Base-by-base conservation (phyloP, 2,888 invertebrate genomes). In the Philereme vetulata region DNA sequence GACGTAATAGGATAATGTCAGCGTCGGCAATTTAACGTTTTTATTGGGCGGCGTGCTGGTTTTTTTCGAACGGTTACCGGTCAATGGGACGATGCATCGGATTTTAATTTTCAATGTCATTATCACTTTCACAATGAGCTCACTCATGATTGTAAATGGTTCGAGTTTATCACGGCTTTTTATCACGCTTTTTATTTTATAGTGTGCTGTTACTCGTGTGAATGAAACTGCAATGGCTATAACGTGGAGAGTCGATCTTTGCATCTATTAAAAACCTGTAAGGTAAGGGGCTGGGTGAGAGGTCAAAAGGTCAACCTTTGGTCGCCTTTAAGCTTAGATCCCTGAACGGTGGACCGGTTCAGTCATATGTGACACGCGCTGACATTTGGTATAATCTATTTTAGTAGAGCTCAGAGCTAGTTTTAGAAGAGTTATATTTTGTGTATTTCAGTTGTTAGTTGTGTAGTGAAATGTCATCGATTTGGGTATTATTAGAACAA, bases 1-100 rank as follows among this genome's bases (percentile, higher is more conserved):
- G 91, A 91, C 90, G 91, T 91, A 90, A 90, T 92, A 88, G 90
- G 88, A 90, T 91, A 90, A 91, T 90, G 90, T 89, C 89, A 88
- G 85, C 83, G 85, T 79, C 80, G 85, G 85, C 82, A 84, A 89
- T 91, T 91, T 90, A 84, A 88, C 90, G 87, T 92, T 90, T 91
- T 91, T 91, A 91, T 91, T 90, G 88, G 87, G 78, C 52, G 75
- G 80, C 80, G 81, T 83, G 87, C 74, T 85, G 60, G n/a, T 84
- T 90, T 90, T 87, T 89, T 88, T 83, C 85, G 84, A 79, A 80
- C 79, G 80, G 72, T 72, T 77, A 79, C 82, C 85, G 85, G 90
- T 90, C 90, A 91, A 84, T 90, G 90, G 90, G 78, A 81, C 86
- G 86, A 78, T 77, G 89, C 88, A 90, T 87, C 81, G 89, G 79